phyloP scores from a whole-genome alignment of 2,888 invertebrate genomes.

The Caenorhabditis virilis region DNA sequence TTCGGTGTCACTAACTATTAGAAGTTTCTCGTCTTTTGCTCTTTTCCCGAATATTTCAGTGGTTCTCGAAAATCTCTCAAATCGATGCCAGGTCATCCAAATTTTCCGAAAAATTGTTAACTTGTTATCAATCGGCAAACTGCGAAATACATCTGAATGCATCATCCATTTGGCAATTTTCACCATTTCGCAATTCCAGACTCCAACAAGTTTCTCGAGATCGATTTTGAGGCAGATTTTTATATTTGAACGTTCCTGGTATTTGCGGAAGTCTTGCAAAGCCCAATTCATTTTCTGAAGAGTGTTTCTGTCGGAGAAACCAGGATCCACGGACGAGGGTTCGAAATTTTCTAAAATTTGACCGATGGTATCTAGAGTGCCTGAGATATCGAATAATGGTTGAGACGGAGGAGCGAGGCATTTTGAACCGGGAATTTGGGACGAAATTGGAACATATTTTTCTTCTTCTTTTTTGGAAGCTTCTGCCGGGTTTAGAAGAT shows the following conservation, averaged over 20 bases:
- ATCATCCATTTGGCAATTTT: conserved; percentile 41
- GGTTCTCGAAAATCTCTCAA: conserved; percentile 37
- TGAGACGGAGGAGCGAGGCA: conserved; percentile 3
- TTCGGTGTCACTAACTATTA: neutral
- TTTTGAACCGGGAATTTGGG: too few species aligned
- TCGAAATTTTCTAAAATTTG: conserved; percentile 22
- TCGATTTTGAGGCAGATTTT: neutral
- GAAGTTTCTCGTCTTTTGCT: conserved; percentile 21
- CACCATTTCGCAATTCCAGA: conserved; percentile 25
- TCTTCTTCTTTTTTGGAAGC: conserved; percentile 15
- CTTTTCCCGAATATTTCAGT: conserved; percentile 31
- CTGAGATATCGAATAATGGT: conserved; percentile 21
- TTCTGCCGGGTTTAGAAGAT: conserved; percentile 25
- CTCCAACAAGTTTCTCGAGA: conserved; percentile 10
- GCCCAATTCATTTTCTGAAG: conserved; percentile 33
- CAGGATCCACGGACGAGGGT: conserved; percentile 20
- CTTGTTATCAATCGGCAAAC: conserved; percentile 38
- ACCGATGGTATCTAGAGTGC: conserved; percentile 14
- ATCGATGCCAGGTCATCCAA: conserved; percentile 32
- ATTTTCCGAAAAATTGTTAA: conserved; percentile 36
- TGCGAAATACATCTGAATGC: conserved; percentile 40
- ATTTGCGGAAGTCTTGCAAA: conserved; percentile 10
- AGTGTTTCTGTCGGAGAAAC: conserved; percentile 7
- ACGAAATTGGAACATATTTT: too few species aligned
- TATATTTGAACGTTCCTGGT: conserved; percentile 16